These are phyloP conservation scores for Drosophila sulfurigaster DNA, from an alignment of 1,140 invertebrate species.

Conservation along the genomic window DNA sequence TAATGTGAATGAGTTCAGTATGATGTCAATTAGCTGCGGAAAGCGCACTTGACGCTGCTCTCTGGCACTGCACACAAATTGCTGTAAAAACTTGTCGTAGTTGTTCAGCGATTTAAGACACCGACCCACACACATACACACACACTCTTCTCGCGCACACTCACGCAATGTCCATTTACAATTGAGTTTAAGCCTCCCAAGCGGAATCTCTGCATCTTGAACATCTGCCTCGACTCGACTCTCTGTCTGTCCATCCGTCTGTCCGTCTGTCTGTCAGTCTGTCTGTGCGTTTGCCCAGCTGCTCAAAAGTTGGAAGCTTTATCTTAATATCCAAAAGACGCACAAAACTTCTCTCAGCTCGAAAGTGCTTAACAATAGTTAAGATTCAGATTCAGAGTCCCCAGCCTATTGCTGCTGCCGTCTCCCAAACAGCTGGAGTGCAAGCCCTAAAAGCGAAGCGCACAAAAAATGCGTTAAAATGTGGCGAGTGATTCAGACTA, in stretches of 20 bases:
- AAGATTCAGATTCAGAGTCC: conserved; percentile 34
- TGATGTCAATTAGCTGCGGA: conserved; percentile 83
- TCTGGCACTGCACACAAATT: conserved; percentile 58
- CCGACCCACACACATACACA: conserved; percentile 21
- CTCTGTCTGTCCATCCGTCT: not conserved
- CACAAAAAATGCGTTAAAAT: not conserved
- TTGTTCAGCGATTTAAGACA: conserved; percentile 35
- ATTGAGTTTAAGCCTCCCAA: conserved; percentile 41
- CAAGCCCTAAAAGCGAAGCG: not conserved
- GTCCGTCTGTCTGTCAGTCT: not conserved
- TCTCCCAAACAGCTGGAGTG: conserved; percentile 10
- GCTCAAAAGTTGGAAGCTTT: conserved; percentile 62
- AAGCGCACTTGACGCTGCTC: conserved; percentile 70
- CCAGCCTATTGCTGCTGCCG: conserved; percentile 1
- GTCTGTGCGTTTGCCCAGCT: not conserved
- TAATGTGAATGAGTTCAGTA: conserved; percentile 84
- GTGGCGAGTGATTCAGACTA: not conserved
- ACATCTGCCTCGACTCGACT: conserved; percentile 13
- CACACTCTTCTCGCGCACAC: not conserved
- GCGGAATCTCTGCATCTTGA: conserved; percentile 36
- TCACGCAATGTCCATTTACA: conserved; percentile 36
- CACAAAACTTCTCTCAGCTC: conserved; percentile 47
- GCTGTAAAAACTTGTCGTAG: conserved; percentile 48
- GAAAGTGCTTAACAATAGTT: conserved; percentile 72
- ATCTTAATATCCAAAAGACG: conserved; percentile 54